Percentiles rank a stretch among this genome's conserved stretches.
Evolutionary conservation across 2,797 vertebrate species (phyloP).

Genomic region (Phalanger gymnotis): DNA sequence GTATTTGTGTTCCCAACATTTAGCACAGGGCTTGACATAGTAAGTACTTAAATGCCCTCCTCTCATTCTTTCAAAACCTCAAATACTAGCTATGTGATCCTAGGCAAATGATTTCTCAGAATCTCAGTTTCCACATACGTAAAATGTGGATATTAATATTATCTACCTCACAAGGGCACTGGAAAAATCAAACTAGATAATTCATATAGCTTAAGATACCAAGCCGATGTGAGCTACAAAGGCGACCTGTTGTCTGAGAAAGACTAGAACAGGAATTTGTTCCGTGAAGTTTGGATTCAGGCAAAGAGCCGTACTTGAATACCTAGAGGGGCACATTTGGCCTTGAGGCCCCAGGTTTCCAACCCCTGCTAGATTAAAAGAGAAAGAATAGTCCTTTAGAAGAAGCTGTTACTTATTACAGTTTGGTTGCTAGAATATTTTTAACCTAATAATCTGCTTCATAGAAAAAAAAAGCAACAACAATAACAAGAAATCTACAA

Average conservation of each 20-base stretch:
- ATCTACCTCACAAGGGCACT: not conserved
- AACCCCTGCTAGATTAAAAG: not conserved
- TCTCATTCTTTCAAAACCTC: not conserved
- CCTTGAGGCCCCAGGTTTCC: no score
- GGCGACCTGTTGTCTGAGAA: not conserved
- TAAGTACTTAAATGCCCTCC: not conserved
- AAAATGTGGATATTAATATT: not conserved
- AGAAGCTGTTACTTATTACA: not conserved
- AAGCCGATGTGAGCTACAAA: not conserved
- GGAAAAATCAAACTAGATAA: not conserved
- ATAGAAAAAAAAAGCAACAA: not conserved
- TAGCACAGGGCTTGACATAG: not conserved
- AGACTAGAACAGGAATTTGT: not conserved
- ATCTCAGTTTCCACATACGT: not conserved
- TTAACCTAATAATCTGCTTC: not conserved
- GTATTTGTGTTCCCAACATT: not conserved
- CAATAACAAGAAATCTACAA: not conserved
- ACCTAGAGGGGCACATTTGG: no score
- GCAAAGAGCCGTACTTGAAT: no score
- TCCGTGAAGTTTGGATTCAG: no score
- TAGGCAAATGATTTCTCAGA: not conserved
- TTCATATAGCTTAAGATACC: not conserved
- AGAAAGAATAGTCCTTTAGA: not conserved
- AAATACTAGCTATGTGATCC: not conserved
- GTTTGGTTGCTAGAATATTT: not conserved